Conservation (phyloP, 2,113 vertebrate genomes). For the Lucifuga dentata region DNA sequence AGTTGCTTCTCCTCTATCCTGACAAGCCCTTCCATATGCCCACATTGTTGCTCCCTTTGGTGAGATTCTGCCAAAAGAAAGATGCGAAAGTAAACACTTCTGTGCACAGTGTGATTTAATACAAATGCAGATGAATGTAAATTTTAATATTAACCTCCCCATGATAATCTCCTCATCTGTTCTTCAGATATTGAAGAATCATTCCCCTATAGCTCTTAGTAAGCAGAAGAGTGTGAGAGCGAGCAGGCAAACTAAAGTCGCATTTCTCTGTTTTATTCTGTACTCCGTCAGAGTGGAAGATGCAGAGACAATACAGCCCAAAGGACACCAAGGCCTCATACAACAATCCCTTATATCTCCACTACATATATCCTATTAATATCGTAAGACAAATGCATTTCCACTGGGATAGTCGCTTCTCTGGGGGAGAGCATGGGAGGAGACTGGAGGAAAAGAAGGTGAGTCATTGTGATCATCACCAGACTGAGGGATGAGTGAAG, state of each 20-base stretch:
- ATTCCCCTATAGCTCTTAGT: constrained; percentile 54
- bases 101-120: constrained; percentile 54
- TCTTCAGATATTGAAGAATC: constrained; percentile 56
- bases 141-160: constrained; percentile 67
- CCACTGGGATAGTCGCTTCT: constrained; percentile 67
- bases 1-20: background rate
- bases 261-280: constrained; percentile 68
- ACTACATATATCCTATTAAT: constrained; percentile 58
- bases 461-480: constrained; percentile 29
- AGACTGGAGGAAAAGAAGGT: constrained; percentile 34
- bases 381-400: constrained; percentile 69
- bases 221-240: constrained; percentile 54
- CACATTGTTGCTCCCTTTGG: constrained; percentile 8
- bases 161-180: constrained; percentile 70
- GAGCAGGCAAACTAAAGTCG: constrained; percentile 66
- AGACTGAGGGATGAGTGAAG: constrained; percentile 74
- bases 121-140: constrained; percentile 70
- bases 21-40: constrained; percentile 33
- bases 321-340: constrained; percentile 62
- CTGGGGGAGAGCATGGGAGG: constrained; percentile 50
- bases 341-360: constrained; percentile 68
- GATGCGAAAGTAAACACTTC: constrained; percentile 51
- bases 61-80: constrained; percentile 41
- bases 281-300: constrained; percentile 67
- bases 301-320: constrained; percentile 74